Percentiles rank a stretch among this genome's conserved stretches.
phyloP scores from a whole-genome alignment of 2,113 vertebrate species.

The Pomatorhinus ruficollis region DNA sequence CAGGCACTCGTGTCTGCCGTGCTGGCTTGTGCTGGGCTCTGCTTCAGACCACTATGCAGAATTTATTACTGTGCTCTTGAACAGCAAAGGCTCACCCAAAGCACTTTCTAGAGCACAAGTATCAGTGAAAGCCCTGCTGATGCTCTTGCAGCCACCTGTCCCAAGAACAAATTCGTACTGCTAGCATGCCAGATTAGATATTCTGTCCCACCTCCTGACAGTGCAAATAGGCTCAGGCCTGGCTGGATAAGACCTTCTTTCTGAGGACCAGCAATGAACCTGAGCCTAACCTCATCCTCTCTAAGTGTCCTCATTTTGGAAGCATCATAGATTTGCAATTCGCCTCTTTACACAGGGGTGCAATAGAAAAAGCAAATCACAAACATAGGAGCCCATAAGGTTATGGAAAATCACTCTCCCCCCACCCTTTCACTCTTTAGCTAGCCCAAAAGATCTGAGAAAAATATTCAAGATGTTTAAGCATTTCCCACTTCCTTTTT shows the following conservation, averaged over 20 bases:
- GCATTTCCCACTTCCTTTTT: not conserved
- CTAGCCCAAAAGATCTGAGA: not conserved
- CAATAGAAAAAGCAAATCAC: not conserved
- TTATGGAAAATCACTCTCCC: not conserved
- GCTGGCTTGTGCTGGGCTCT: not conserved
- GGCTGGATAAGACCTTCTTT: not conserved
- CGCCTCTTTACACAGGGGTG: not conserved
- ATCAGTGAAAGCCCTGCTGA: not conserved
- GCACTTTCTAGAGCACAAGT: not conserved
- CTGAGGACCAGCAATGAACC: not conserved
- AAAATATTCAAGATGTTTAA: not conserved
- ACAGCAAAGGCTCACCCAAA: not conserved
- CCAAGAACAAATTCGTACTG: not conserved
- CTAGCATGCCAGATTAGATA: not conserved
- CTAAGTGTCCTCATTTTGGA: not conserved
- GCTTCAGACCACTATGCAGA: not conserved
- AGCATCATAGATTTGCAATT: not conserved
- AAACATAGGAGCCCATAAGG: not conserved
- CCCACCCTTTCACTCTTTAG: not conserved
- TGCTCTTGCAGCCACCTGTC: not conserved
- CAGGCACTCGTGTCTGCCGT: accelerated
- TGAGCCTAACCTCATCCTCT: not conserved
- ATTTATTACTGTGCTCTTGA: not conserved
- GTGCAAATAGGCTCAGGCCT: not conserved
- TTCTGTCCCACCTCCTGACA: not conserved